These are phyloP conservation scores for Geopemphigus sp. DNA, from an alignment of 1,140 invertebrate species.

Conservation along the genomic window DNA sequence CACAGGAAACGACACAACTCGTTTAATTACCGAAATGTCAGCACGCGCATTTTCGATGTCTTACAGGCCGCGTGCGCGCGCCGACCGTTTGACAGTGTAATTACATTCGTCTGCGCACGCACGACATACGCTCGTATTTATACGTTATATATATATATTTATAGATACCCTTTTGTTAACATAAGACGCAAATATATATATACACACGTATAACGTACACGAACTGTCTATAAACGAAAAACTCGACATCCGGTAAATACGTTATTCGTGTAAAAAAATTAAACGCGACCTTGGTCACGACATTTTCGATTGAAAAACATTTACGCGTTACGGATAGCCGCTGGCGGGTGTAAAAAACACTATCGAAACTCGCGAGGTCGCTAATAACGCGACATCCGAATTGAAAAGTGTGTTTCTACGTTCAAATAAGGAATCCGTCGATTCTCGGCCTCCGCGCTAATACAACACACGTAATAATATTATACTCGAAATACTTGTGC, in stretches of 20 bases:
- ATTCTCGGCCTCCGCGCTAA: conserved; percentile 6
- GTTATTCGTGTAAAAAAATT: background rate
- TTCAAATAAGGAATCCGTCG: conserved; percentile 4
- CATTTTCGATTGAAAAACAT: background rate
- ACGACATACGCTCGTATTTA: background rate
- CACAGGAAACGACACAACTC: background rate
- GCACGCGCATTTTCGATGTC: conserved; percentile 7
- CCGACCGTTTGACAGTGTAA: conserved; percentile 6
- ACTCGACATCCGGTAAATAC: conserved; percentile 19
- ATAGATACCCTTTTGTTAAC: background rate
- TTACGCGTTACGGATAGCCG: background rate
- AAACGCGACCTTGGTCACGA: conserved; percentile 30
- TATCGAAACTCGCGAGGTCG: background rate
- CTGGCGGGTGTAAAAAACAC: background rate
- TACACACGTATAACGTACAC: background rate
- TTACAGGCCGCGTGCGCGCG: background rate
- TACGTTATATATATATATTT: too few relatives aligned
- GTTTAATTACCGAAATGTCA: conserved; percentile 27
- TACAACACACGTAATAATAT: too few relatives aligned
- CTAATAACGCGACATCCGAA: background rate
- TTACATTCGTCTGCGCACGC: background rate
- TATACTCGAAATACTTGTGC: too few relatives aligned
- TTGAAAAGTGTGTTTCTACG: background rate
- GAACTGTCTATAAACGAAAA: background rate
- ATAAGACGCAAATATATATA: background rate